Evolutionary conservation across 2,113 vertebrate species (phyloP), one percentile per base, ranked within the genome.

Genomic region (Struthio camelus): DNA sequence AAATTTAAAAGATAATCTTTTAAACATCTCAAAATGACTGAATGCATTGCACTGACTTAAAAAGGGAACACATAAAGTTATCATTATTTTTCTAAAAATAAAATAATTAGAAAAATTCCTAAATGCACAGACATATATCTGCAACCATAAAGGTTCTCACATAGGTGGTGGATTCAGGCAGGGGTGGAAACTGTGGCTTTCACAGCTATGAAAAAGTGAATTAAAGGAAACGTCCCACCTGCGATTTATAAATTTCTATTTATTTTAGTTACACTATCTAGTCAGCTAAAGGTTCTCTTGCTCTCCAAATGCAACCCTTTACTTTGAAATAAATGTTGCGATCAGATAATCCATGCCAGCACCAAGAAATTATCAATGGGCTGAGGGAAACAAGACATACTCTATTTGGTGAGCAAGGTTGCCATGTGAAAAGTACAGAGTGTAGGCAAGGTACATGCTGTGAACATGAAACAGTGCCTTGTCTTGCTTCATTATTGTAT

Each of bases 391-490:
- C 58, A 80, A 48, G 28, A 86, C 65, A 54, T 79, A 81, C 71
- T 82, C 62, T 64, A 54, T 66, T 50, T 77, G 46, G 78, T 67
- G 64, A 95, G 25, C 53, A 80, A 80, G 22, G 20, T 42, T 84
- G 76, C 40, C 69, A 61, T 22, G 46, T 2, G 11, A 86, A 88
- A 94, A 87, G 54, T 62, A 59, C 22, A 44, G 34, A 40, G 50
- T 25, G 50, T 13, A 92, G 62, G 58, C 58, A 54, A 93, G 87
- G 40, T 58, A 87, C 54, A 65, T 34, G 71, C 85, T 80, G 64
- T 56, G 76, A 93, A 92, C 77, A 54, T 58, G 65, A 91, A 96
- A 86, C 20, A 90, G 34, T 69, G 82, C 13, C 73, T 89, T 86
- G 42, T 79, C 69, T 84, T 65, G 81, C 88, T 90, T 89, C 73